Evolutionary conservation across 64 coral and sea anemone species (phyloP), one percentile per base, ranked within the genome.

Genomic region (Orbicella faveolata): DNA sequence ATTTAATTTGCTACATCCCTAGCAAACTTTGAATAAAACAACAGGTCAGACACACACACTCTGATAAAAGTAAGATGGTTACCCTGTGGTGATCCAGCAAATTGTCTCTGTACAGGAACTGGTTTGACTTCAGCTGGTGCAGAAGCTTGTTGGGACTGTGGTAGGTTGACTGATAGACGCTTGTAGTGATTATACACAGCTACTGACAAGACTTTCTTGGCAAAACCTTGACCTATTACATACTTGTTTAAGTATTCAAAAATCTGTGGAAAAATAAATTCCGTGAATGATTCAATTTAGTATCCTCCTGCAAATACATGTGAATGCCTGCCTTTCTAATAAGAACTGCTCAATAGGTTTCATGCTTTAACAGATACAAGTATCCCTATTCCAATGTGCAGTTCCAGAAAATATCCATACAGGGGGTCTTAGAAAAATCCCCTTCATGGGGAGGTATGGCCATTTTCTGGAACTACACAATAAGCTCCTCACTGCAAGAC

Each of bases 131-230:
- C 95, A 83, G 95, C 63, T 78, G 92, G 77, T 11, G 90, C 34
- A 20, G 41, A 75, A n/a, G 93, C 34, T 75, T 88, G 89, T 9
- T 80, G 37, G 13, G 96, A 75, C 1, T 87, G 44, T n/a, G 92
- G 75, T 73, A 98, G 78, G 74, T 98, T 98, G 30, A 98, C 96
- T 66, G 96, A 98, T 17, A 98, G 87, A 72, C 96, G 72, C 72
- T 98, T 98, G 89, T 98, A 98, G 61, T 98, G 96, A 87, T 98
- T 98, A 26, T 98, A 98, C 20, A 98, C 96, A 59, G 96, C 96
- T 81, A 98, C 96, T 30, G 96, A 94, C 72, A 98, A 82, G 9
- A 98, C 96, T 67, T 98, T 98, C 90, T 98, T 98, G 74, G 96
- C 96, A 89, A 91, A 84, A 75, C 89, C 89, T 94, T 98, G 96